Percentiles rank a stretch among this genome's conserved stretches.
Evolutionary conservation across 2,113 vertebrate species (phyloP).

Genomic region (Chloroceryle aenea): DNA sequence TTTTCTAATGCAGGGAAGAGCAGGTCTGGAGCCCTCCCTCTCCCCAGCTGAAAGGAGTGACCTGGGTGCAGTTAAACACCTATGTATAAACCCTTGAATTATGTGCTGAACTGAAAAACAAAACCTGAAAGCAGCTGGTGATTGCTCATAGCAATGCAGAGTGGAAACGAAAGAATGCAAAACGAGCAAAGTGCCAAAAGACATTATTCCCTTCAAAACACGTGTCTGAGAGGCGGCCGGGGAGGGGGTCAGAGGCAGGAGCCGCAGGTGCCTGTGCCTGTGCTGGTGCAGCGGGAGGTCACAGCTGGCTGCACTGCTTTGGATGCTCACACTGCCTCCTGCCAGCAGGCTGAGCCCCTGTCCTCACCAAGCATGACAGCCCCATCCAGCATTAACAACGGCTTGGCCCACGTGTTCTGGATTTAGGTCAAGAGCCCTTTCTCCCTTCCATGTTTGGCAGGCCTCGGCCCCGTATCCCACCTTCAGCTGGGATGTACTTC

Average conservation of each 20-base stretch:
- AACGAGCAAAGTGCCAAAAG: not conserved
- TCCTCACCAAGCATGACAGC: not conserved
- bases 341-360: too few species aligned
- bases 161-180: not conserved
- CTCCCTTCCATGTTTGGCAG: too few species aligned
- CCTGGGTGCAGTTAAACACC: not conserved
- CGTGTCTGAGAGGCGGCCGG: not conserved
- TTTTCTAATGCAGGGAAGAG: not conserved
- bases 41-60: not conserved
- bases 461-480: too few species aligned
- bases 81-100: not conserved
- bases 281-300: not conserved
- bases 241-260: not conserved
- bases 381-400: not conserved
- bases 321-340: not conserved
- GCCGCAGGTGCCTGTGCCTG: not conserved
- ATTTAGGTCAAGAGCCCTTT: not conserved
- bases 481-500: too few species aligned
- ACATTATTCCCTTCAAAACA: not conserved
- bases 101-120: not conserved
- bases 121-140: not conserved
- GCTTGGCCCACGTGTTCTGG: not conserved
- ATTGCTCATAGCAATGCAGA: not conserved
- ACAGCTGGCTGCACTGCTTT: not conserved
- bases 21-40: not conserved